phyloP scores from a whole-genome alignment of 1,140 invertebrate species.

The Diachasmimorpha longicaudata region DNA sequence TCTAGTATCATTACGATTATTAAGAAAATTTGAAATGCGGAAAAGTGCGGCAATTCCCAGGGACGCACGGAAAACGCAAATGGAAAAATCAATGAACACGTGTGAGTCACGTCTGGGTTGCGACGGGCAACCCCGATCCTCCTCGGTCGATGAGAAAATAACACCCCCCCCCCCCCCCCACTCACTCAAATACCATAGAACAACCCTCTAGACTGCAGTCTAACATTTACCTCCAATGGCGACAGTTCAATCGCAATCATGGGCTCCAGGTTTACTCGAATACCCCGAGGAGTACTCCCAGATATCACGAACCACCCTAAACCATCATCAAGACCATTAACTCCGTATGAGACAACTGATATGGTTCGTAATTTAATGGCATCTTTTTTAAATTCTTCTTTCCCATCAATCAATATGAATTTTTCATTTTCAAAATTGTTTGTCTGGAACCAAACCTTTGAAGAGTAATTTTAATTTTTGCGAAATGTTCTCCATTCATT shows the following conservation, averaged over 20 bases:
- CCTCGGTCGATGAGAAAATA: constrained; percentile 10
- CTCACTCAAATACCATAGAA: neutral
- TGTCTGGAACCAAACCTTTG: too few relatives aligned
- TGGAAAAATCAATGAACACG: neutral
- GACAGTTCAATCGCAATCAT: neutral
- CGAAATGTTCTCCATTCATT: too few relatives aligned
- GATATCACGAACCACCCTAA: neutral
- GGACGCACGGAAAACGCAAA: neutral
- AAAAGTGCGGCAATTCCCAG: neutral
- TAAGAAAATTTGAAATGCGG: constrained; percentile 12
- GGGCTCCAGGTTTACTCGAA: neutral
- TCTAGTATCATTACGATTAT: too few relatives aligned
- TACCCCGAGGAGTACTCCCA: neutral
- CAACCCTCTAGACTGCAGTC: neutral
- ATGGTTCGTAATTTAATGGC: neutral
- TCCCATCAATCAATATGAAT: too few relatives aligned
- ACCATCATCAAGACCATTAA: neutral
- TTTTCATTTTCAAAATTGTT: too few relatives aligned
- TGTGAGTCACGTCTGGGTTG: neutral
- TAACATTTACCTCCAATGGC: neutral
- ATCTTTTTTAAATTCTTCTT: too few relatives aligned
- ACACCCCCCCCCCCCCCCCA: too few relatives aligned
- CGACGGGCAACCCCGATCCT: neutral
- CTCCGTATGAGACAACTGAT: neutral
- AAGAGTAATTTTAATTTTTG: too few relatives aligned